phyloP scores from a whole-genome alignment of 2,797 vertebrate species.

The Acanthornis magna region DNA sequence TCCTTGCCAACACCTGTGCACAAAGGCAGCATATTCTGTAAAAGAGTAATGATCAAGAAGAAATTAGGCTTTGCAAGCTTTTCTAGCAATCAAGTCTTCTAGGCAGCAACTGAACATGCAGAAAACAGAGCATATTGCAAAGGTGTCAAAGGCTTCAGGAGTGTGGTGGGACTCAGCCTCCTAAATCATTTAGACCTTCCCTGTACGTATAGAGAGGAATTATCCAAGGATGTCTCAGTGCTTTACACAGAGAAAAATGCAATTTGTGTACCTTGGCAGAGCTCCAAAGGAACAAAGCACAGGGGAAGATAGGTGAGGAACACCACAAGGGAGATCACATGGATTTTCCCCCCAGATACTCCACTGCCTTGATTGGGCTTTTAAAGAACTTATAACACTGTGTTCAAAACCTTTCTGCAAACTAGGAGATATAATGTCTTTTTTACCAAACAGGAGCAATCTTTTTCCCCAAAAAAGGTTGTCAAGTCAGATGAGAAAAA shows the following conservation, averaged over 20 bases:
- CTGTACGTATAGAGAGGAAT: background rate
- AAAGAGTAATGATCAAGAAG: background rate
- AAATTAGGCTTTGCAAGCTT: background rate
- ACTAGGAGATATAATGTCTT: background rate
- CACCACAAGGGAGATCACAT: background rate
- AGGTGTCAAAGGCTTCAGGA: background rate
- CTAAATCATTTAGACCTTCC: background rate
- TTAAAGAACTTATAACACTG: background rate
- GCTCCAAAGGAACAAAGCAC: background rate
- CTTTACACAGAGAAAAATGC: background rate
- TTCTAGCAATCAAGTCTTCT: background rate
- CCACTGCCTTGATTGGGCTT: background rate
- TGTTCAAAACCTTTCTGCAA: background rate
- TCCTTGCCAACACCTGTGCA: background rate
- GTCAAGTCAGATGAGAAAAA: background rate
- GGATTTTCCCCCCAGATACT: background rate
- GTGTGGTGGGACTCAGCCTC: background rate
- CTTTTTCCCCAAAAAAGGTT: fast-evolving
- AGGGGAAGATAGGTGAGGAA: background rate
- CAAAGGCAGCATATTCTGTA: background rate
- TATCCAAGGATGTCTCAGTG: background rate
- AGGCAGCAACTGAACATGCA: background rate
- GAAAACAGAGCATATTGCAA: background rate
- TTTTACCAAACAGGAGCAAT: background rate
- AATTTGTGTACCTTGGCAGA: background rate